A percentile compares a stretch with the other conserved stretches of the same genome.
Conservation (phyloP, 2,888 invertebrate species). For the Tholera decimalis region DNA sequence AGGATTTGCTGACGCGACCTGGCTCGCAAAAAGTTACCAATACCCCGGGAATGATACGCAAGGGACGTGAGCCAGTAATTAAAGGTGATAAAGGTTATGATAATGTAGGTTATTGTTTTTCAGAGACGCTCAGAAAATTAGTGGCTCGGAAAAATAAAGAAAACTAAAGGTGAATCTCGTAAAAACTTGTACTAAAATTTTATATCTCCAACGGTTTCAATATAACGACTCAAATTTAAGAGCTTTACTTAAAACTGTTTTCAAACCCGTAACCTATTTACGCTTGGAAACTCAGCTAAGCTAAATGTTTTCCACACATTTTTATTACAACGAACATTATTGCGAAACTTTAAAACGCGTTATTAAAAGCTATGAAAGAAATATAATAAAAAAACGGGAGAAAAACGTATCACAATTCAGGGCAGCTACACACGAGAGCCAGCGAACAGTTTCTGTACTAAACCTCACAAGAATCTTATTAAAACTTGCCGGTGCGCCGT, state of each 20-base stretch:
- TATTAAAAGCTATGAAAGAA: constrained; percentile 66
- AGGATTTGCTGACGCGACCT: constrained; percentile 68
- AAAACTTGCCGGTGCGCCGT: constrained; percentile 72
- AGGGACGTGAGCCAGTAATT: constrained; percentile 55
- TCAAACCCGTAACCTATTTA: constrained; percentile 35
- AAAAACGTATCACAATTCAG: constrained; percentile 65
- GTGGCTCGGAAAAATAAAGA: neutral
- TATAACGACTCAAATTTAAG: constrained; percentile 5
- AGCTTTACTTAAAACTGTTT: constrained; percentile 34
- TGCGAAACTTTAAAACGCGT: constrained; percentile 65
- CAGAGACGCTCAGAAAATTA: no score
- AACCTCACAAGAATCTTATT: constrained; percentile 74
- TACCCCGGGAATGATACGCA: constrained; percentile 60
- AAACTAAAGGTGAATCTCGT: no score
- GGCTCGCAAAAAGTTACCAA: constrained; percentile 67
- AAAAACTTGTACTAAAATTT: neutral
- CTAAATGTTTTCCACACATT: constrained; percentile 56
- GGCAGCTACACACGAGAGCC: constrained; percentile 65
- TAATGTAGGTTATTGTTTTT: constrained; percentile 1
- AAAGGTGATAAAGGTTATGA: constrained; percentile 46
- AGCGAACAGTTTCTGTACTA: constrained; percentile 67
- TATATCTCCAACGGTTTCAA: neutral
- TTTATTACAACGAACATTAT: constrained; percentile 65
- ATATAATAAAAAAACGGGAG: constrained; percentile 59
- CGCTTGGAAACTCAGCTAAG: constrained; percentile 35